These are phyloP conservation scores for Trichopria drosophilae DNA, from an alignment of 2,888 invertebrate genomes.

Conservation along the genomic window DNA sequence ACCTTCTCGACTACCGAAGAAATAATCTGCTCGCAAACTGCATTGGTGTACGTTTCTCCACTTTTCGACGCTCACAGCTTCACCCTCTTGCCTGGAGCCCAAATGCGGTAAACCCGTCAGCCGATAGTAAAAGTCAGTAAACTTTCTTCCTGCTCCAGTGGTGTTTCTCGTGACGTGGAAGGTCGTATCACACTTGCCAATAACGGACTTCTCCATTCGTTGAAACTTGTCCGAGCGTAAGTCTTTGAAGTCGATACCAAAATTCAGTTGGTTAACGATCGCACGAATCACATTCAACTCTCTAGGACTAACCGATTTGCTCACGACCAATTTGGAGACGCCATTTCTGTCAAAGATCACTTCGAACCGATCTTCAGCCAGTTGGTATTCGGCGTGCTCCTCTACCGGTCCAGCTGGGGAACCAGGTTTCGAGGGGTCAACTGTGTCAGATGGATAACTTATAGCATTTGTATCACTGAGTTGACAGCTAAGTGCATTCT, in stretches of 20 bases:
- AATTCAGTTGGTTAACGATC: slow-evolving; percentile 28
- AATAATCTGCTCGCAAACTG: slow-evolving; percentile 30
- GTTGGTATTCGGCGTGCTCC: slow-evolving; percentile 30
- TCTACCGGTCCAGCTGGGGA: no score
- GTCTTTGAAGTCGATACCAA: slow-evolving; percentile 28
- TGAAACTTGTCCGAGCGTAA: slow-evolving; percentile 16
- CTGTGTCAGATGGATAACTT: slow-evolving; percentile 25
- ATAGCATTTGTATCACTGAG: slow-evolving; percentile 27
- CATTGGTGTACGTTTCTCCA: slow-evolving; percentile 32
- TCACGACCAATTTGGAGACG: slow-evolving; percentile 29
- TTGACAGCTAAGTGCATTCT: slow-evolving; percentile 27
- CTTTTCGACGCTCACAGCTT: slow-evolving; percentile 29
- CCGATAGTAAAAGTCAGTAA: background rate
- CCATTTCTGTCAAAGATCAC: slow-evolving; percentile 25
- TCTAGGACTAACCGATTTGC: slow-evolving; percentile 27
- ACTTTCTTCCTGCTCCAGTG: background rate
- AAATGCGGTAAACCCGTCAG: slow-evolving; percentile 29
- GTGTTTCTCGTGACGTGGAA: background rate
- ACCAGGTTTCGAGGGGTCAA: no score
- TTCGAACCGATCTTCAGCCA: slow-evolving; percentile 31
- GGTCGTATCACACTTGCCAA: slow-evolving; percentile 28
- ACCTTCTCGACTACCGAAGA: slow-evolving; percentile 30
- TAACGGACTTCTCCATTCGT: slow-evolving; percentile 28
- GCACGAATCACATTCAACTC: slow-evolving; percentile 32
- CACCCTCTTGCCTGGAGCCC: slow-evolving; percentile 19